These are phyloP conservation scores for Kuschelorhynchus macadamiae DNA, from an alignment of 2,888 invertebrate species.

Conservation along the genomic window DNA sequence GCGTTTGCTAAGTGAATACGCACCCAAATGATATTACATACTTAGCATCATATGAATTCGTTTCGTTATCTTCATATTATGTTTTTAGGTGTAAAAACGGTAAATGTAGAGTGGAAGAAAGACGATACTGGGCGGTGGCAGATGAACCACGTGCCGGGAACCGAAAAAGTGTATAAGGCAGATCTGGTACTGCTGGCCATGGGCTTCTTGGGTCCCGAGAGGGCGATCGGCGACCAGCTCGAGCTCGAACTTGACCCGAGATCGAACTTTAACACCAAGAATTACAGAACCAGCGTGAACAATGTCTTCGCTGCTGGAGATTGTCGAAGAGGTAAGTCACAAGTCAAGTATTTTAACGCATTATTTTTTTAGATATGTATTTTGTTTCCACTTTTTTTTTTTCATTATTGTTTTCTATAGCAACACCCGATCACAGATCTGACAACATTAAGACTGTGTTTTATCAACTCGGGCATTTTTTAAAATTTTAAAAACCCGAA, in stretches of 20 bases:
- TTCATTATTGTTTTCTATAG: too few relatives aligned
- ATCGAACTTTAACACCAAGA: constrained; percentile 91
- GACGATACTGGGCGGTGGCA: constrained; percentile 94
- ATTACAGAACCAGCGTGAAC: constrained; percentile 90
- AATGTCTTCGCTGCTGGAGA: constrained; percentile 98
- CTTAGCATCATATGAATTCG: too few relatives aligned
- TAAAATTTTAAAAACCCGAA: too few relatives aligned
- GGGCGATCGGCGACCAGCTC: constrained; percentile 86
- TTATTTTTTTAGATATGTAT: neutral
- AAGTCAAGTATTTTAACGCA: neutral
- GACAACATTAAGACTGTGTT: too few relatives aligned
- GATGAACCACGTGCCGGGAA: constrained; percentile 88
- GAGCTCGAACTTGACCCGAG: constrained; percentile 88
- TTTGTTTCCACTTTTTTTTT: too few relatives aligned
- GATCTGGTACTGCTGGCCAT: constrained; percentile 96
- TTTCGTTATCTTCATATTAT: too few relatives aligned
- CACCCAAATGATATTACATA: too few relatives aligned
- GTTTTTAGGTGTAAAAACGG: constrained; percentile 76
- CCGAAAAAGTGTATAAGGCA: constrained; percentile 84
- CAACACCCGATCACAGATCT: too few relatives aligned
- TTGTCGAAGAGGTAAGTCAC: constrained; percentile 82
- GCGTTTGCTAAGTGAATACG: too few relatives aligned
- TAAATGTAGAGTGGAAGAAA: constrained; percentile 94
- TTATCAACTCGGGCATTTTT: too few relatives aligned
- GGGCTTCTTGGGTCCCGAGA: constrained; percentile 98